Evolutionary conservation across 2,113 vertebrate species (phyloP).

Genomic region (Neofelis nebulosa): DNA sequence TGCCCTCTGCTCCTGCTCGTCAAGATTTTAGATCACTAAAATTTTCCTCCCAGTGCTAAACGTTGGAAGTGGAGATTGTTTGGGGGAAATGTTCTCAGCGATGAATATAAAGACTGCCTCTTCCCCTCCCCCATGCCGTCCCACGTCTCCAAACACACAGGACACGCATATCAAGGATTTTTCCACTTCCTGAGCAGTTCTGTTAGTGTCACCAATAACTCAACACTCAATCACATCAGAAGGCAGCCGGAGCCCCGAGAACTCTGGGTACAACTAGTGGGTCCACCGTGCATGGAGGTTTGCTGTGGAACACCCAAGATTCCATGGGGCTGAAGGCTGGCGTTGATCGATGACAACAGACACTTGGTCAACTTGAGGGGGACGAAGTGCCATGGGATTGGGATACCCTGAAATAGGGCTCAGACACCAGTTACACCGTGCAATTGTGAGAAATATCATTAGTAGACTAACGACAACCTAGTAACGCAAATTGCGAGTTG

Average conservation of each 20-base stretch:
- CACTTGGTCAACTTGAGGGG: background rate
- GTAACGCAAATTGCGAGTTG: background rate
- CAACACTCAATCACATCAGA: background rate
- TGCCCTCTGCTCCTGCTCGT: background rate
- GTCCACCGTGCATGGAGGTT: background rate
- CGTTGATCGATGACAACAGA: background rate
- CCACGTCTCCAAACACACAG: background rate
- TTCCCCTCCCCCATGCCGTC: background rate
- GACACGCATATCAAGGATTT: background rate
- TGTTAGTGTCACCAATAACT: background rate
- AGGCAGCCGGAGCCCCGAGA: background rate
- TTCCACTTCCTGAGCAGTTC: slow-evolving; percentile 34
- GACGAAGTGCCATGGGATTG: background rate
- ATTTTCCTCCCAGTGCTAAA: slow-evolving; percentile 30
- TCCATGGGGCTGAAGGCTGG: background rate
- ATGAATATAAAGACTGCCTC: slow-evolving; percentile 2
- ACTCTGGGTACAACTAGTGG: background rate
- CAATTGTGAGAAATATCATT: background rate
- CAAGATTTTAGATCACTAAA: background rate
- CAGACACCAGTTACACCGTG: background rate
- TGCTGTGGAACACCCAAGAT: background rate
- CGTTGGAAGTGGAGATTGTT: background rate
- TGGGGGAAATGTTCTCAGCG: slow-evolving; percentile 39
- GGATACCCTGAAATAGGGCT: background rate
- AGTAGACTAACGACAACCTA: background rate